Conservation (phyloP, 2,797 vertebrate species). For the Cirrhinus molitorella region DNA sequence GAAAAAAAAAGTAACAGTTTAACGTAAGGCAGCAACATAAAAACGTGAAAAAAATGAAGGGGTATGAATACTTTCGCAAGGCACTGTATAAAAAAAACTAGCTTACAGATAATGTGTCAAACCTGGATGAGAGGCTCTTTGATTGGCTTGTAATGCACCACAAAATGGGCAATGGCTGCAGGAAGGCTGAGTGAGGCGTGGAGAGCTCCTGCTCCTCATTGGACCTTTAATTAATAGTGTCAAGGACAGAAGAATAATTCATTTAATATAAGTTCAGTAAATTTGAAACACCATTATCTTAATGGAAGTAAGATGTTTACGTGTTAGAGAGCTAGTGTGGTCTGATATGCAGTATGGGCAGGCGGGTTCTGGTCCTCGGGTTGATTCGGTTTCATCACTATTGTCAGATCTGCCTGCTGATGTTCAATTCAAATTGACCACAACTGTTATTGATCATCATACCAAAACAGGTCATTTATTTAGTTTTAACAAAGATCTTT, state of each 20-base stretch:
- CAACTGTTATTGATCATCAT: neutral
- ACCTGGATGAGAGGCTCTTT: constrained; percentile 62
- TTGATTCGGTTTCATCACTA: constrained; percentile 56
- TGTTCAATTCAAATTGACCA: neutral
- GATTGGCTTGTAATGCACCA: constrained; percentile 37
- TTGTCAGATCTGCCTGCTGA: constrained; percentile 53
- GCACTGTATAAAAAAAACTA: no score
- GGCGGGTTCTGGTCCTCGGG: neutral
- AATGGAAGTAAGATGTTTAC: constrained; percentile 32
- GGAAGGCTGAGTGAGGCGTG: neutral
- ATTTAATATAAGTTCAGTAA: neutral
- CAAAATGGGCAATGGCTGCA: constrained; percentile 56
- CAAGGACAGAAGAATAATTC: constrained; percentile 11
- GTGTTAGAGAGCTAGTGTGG: neutral
- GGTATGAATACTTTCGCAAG: no score
- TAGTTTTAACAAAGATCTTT: neutral
- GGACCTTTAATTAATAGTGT: constrained; percentile 32
- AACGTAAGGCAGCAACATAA: no score
- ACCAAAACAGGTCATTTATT: neutral
- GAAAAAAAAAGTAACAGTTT: no score
- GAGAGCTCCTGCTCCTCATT: constrained; percentile 44
- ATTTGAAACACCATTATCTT: neutral
- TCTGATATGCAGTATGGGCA: constrained; percentile 40
- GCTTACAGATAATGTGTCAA: constrained; percentile 6
- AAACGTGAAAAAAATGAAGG: no score